These are phyloP conservation scores for Pipra filicauda DNA, from an alignment of 2,113 vertebrate genomes.

Conservation along the genomic window DNA sequence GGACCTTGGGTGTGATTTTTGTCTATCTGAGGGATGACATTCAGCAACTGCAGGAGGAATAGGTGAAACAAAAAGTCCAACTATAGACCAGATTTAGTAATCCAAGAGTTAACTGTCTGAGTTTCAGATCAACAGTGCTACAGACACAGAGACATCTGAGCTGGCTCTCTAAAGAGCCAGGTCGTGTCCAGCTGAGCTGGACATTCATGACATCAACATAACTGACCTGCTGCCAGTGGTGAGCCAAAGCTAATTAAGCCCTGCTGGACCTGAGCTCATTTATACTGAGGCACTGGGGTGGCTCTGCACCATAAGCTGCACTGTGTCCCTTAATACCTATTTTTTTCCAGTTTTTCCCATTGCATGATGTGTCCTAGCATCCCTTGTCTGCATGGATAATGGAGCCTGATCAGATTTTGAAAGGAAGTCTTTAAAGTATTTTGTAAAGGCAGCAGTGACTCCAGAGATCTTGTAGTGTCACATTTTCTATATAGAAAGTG, in stretches of 20 bases:
- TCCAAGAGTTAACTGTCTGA: neutral
- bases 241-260: slow-evolving; percentile 5
- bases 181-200: neutral
- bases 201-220: neutral
- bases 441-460: neutral
- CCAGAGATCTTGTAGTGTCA: neutral
- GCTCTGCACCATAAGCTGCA: neutral
- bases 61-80: neutral
- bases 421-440: neutral
- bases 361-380: fast-evolving
- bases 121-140: neutral
- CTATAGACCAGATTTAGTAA: neutral
- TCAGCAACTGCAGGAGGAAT: neutral
- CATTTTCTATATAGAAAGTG: neutral
- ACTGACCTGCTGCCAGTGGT: neutral
- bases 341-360: neutral
- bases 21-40: neutral
- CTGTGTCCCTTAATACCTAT: neutral
- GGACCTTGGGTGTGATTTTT: neutral
- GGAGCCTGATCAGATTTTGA: neutral
- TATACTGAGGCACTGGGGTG: neutral
- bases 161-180: neutral
- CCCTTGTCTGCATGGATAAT: neutral
- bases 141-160: neutral
- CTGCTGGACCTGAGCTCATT: neutral